Base-by-base conservation (phyloP, 2,113 vertebrate genomes). In the Neodon shergylaensis region DNA sequence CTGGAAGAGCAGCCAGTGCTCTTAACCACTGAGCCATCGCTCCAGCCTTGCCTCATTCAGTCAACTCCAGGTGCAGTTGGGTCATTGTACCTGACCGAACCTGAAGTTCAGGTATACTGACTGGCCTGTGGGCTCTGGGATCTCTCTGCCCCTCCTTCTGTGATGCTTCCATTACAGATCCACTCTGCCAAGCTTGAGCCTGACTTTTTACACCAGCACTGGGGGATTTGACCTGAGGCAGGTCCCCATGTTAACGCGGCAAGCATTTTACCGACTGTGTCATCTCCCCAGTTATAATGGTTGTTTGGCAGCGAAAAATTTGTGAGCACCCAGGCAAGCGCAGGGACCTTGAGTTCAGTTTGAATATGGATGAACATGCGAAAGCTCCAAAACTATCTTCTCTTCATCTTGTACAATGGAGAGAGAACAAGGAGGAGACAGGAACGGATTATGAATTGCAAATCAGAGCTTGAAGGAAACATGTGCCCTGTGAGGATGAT, bases 391-490 rank as follows among this genome's bases (percentile, higher is more conserved):
- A 92, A 92, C 79, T 83, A 88, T 90, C 93, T 90, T 54, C 16
- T 94, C 66, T 82, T 74, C 52, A 82, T 92, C 88, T 58, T 95
- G 92, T 77, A 94, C 39, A 61, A 90, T 36, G 44, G 36, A 93
- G 74, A 70, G 42, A 68, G 68, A 95, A 97, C 68, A 94, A 86
- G 82, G 54, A 87, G 33, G 92, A 94, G 78, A 77, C 63, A 88
- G 94, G 73, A 95, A 97, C 65, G 3, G 92, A 85, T 89, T 93
- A 96, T 54, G 77, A 96, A 93, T 88, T 95, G 91, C 81, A 97
- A 95, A 96, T 95, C 76, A 88, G 70, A 93, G 65, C 58, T 65
- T 88, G 87, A 85, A 93, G 90, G 61, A 95, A 92, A 93, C 89
- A 90, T 26, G 14, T 93, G 79, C 54, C 61, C 42, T 93, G 85